Percentiles rank a stretch among this genome's conserved stretches.
Evolutionary conservation across 2,797 vertebrate species (phyloP).

Genomic region (Acanthopagrus latus): DNA sequence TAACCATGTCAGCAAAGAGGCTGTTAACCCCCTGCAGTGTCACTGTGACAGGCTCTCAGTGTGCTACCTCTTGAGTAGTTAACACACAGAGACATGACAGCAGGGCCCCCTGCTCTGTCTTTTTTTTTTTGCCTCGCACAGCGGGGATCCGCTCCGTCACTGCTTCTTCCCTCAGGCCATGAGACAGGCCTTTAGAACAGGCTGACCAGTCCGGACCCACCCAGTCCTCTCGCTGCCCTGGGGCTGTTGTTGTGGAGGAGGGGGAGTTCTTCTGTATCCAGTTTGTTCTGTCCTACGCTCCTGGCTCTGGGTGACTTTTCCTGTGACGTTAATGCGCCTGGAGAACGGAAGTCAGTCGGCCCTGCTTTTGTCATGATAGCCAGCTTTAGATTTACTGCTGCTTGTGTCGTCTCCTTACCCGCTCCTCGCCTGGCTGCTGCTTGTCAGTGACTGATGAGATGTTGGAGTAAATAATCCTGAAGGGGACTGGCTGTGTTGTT

Average conservation of each 20-base stretch:
- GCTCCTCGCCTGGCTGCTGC: slow-evolving; percentile 19
- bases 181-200: slow-evolving; percentile 18
- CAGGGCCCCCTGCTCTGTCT: slow-evolving; percentile 58
- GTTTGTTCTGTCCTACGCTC: slow-evolving; percentile 40
- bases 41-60: slow-evolving; percentile 65
- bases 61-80: slow-evolving; percentile 75
- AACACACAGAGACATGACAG: slow-evolving; percentile 75
- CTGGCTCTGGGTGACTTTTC: slow-evolving; percentile 51
- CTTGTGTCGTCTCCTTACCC: slow-evolving; percentile 21
- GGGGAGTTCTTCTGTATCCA: slow-evolving; percentile 35
- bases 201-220: slow-evolving; percentile 53
- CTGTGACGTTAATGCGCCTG: slow-evolving; percentile 68
- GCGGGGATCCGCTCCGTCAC: slow-evolving; percentile 58
- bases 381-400: slow-evolving; percentile 38
- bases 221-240: slow-evolving; percentile 37
- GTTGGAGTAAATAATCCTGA: slow-evolving; percentile 17
- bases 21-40: slow-evolving; percentile 64
- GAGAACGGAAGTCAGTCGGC: slow-evolving; percentile 67
- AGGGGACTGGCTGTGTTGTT: neutral
- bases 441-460: slow-evolving; percentile 29
- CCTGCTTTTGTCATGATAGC: slow-evolving; percentile 45
- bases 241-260: neutral
- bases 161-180: slow-evolving; percentile 43
- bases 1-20: slow-evolving; percentile 51
- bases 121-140: slow-evolving; percentile 43